Evolutionary conservation across 2,797 vertebrate species (phyloP).

Genomic region (Okamejei kenojei): DNA sequence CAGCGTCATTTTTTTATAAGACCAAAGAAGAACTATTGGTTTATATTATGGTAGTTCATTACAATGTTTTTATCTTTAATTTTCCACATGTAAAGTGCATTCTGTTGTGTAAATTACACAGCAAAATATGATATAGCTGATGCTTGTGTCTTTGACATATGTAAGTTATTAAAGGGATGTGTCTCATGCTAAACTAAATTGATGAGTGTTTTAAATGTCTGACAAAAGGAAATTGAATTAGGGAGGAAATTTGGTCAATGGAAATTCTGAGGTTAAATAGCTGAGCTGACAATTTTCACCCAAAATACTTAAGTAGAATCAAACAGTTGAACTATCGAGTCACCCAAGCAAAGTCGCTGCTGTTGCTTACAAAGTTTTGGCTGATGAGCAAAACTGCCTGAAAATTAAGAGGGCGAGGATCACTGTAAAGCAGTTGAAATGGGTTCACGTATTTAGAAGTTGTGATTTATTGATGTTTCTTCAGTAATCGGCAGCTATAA

Average conservation of each 20-base stretch:
- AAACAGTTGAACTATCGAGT: background rate
- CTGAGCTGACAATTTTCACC: constrained; percentile 17
- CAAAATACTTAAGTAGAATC: background rate
- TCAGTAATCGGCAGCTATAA: background rate
- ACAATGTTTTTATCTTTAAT: background rate
- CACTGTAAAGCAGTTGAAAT: background rate
- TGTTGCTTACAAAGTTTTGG: background rate
- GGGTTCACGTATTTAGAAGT: background rate
- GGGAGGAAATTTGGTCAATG: background rate
- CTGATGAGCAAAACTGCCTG: background rate
- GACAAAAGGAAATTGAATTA: constrained; percentile 13
- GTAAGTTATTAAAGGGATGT: background rate
- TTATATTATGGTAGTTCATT: background rate
- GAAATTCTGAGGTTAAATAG: background rate
- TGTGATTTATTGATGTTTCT: background rate
- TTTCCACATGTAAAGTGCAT: background rate
- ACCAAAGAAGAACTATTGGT: background rate
- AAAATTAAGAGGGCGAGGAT: background rate
- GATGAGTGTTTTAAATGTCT: background rate
- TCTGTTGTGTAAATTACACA: background rate
- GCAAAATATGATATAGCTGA: constrained; percentile 17
- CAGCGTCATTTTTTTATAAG: background rate
- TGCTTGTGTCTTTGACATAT: background rate
- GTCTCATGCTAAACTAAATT: background rate
- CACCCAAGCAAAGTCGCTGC: background rate